A percentile compares a stretch with the other conserved stretches of the same genome.
phyloP scores from a whole-genome alignment of 1,140 invertebrate species.

The Conopomorpha cramerella region DNA sequence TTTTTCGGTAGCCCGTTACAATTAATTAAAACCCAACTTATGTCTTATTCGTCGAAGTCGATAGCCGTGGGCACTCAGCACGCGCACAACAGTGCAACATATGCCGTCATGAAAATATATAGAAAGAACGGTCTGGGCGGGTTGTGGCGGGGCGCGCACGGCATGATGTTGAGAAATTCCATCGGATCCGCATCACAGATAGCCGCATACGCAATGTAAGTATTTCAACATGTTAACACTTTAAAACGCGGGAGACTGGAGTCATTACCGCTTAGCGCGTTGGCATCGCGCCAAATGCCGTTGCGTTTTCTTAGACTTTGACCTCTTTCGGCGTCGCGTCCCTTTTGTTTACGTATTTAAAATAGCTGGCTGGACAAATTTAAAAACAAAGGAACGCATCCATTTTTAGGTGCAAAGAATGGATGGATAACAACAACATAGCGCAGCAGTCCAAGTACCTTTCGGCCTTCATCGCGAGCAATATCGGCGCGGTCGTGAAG shows the following conservation, averaged over 20 bases:
- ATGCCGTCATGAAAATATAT: slow-evolving; percentile 74
- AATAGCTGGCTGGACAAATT: too few relatives aligned
- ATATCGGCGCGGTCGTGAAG: slow-evolving; percentile 73
- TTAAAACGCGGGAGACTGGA: too few relatives aligned
- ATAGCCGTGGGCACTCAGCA: slow-evolving; percentile 93
- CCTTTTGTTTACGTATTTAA: too few relatives aligned
- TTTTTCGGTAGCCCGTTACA: slow-evolving; percentile 73
- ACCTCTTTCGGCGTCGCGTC: too few relatives aligned
- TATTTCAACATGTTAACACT: slow-evolving; percentile 7
- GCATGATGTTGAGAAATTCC: slow-evolving; percentile 67
- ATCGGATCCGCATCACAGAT: slow-evolving; percentile 54
- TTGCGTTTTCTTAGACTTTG: too few relatives aligned
- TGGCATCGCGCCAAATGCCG: too few relatives aligned
- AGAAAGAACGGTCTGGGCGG: slow-evolving; percentile 72
- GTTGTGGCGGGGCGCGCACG: slow-evolving; percentile 77
- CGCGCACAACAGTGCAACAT: slow-evolving; percentile 69
- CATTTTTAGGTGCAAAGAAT: slow-evolving; percentile 52
- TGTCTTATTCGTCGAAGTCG: slow-evolving; percentile 74
- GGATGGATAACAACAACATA: slow-evolving; percentile 40
- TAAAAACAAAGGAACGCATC: too few relatives aligned
- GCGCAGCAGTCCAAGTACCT: slow-evolving; percentile 46
- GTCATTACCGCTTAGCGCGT: too few relatives aligned
- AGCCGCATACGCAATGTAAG: slow-evolving; percentile 48
- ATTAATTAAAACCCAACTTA: slow-evolving; percentile 89
- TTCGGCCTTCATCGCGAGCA: slow-evolving; percentile 62